Conservation (phyloP, 1,140 invertebrate genomes). For the Camponotus pennsylvanicus region DNA sequence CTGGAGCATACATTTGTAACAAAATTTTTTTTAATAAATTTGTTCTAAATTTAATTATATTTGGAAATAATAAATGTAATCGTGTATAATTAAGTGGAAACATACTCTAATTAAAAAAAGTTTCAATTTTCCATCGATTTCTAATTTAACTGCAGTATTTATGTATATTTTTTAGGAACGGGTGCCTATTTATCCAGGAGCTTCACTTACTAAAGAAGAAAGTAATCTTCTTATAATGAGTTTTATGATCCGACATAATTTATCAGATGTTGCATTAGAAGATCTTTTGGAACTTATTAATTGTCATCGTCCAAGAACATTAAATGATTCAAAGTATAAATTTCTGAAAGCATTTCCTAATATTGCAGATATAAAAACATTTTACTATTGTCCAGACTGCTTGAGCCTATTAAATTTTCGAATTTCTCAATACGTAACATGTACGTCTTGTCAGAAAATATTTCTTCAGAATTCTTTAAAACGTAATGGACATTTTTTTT, state of each 20-base stretch:
- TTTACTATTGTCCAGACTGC: neutral
- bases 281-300: neutral
- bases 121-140: no score
- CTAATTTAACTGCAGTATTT: no score
- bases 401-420: neutral
- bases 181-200: neutral
- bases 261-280: neutral
- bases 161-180: neutral
- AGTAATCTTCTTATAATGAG: constrained; percentile 12
- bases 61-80: neutral
- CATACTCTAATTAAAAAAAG: no score
- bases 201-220: neutral
- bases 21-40: neutral
- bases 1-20: no score
- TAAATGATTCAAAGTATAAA: neutral
- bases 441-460: neutral
- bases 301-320: neutral
- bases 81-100: no score
- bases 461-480: neutral
- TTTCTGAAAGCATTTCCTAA: neutral
- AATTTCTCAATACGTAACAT: neutral
- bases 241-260: neutral
- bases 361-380: neutral
- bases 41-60: neutral
- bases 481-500: neutral